A percentile compares a stretch with the other conserved stretches of the same genome.
These are phyloP conservation scores for Dolichallabes microphthalmus DNA, from an alignment of 2,113 vertebrate genomes.

Conservation along the genomic window DNA sequence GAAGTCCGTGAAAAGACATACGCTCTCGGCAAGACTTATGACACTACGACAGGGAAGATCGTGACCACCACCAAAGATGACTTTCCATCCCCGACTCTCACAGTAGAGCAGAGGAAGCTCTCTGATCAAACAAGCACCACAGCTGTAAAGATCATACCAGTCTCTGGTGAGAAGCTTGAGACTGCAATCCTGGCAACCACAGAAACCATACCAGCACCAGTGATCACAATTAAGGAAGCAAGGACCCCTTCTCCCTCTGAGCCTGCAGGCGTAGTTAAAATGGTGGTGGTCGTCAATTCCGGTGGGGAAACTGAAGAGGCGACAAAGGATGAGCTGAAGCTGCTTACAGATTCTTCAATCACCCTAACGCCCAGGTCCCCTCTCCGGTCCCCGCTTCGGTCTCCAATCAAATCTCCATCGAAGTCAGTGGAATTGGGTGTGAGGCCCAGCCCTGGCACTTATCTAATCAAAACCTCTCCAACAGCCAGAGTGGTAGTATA, in stretches of 20 bases:
- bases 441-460: slow-evolving; percentile 74
- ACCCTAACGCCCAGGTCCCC: slow-evolving; percentile 22
- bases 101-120: slow-evolving; percentile 62
- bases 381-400: slow-evolving; percentile 22
- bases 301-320: slow-evolving; percentile 48
- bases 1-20: slow-evolving; percentile 77
- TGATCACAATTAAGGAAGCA: slow-evolving; percentile 76
- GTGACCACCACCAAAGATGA: slow-evolving; percentile 72
- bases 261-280: neutral
- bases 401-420: slow-evolving; percentile 56
- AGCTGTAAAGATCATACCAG: slow-evolving; percentile 59
- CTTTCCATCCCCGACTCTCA: slow-evolving; percentile 52
- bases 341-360: slow-evolving; percentile 63
- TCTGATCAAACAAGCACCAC: slow-evolving; percentile 57
- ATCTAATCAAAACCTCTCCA: slow-evolving; percentile 75
- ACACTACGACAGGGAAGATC: slow-evolving; percentile 80
- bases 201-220: slow-evolving; percentile 53
- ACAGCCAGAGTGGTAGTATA: slow-evolving; percentile 75
- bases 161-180: slow-evolving; percentile 65
- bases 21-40: slow-evolving; percentile 81
- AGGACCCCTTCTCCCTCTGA: slow-evolving; percentile 70
- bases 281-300: neutral
- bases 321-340: slow-evolving; percentile 55
- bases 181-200: slow-evolving; percentile 56
- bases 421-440: slow-evolving; percentile 72